Evolutionary conservation across 2,888 invertebrate genomes (phyloP).

Genomic region (Archips xylosteana): DNA sequence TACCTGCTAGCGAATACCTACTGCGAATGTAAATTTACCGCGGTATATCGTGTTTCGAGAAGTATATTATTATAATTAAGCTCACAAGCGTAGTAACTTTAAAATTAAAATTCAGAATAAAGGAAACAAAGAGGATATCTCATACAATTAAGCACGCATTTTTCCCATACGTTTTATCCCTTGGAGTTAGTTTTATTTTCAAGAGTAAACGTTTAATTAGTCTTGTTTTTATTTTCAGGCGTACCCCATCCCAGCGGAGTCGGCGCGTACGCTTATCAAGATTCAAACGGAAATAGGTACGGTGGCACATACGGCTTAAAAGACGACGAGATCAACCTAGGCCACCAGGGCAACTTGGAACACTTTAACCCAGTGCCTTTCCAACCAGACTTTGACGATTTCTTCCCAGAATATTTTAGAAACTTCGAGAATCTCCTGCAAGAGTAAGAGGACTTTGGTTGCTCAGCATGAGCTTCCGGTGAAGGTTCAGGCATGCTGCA

Average conservation of each 20-base stretch:
- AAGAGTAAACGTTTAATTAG: neutral
- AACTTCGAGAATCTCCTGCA: slow-evolving; percentile 68
- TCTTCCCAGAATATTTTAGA: slow-evolving; percentile 71
- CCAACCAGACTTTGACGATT: slow-evolving; percentile 50
- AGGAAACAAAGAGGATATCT: too few relatives aligned
- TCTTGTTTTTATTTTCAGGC: slow-evolving; percentile 46
- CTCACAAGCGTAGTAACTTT: too few relatives aligned
- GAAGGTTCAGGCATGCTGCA: slow-evolving; percentile 52
- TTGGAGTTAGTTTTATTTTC: too few relatives aligned
- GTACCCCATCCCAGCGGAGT: slow-evolving; percentile 55
- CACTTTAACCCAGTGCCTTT: slow-evolving; percentile 44
- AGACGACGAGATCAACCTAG: slow-evolving; percentile 55
- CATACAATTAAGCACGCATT: too few relatives aligned
- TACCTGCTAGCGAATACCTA: too few relatives aligned
- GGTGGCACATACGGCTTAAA: slow-evolving; percentile 71
- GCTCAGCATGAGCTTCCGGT: slow-evolving; percentile 63
- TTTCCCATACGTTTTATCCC: too few relatives aligned
- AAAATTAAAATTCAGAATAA: too few relatives aligned
- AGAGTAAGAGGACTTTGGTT: slow-evolving; percentile 68
- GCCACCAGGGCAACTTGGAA: slow-evolving; percentile 21
- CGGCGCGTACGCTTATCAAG: slow-evolving; percentile 70
- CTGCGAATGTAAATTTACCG: too few relatives aligned
- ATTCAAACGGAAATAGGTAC: slow-evolving; percentile 75
- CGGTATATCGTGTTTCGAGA: too few relatives aligned
- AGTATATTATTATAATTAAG: too few relatives aligned